These are phyloP conservation scores for Lasioglossum morio DNA, from an alignment of 2,888 invertebrate genomes.

Conservation along the genomic window DNA sequence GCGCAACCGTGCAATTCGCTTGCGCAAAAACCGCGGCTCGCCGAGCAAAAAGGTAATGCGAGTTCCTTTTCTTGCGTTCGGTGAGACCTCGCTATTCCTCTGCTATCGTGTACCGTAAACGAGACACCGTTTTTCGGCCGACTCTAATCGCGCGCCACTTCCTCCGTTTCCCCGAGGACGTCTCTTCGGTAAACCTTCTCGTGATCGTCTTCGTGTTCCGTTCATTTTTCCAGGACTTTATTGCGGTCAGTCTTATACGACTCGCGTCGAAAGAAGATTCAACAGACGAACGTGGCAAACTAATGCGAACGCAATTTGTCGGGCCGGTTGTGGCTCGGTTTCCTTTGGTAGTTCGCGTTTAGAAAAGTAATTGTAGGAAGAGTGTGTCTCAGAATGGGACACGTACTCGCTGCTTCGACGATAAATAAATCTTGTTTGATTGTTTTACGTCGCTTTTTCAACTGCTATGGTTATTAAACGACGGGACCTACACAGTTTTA, in stretches of 20 bases:
- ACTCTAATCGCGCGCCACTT: slow-evolving; percentile 38
- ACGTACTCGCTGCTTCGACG: too few species aligned
- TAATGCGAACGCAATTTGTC: neutral
- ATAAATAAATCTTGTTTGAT: too few species aligned
- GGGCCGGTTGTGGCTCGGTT: neutral
- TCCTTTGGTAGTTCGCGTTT: neutral
- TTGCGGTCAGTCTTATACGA: neutral
- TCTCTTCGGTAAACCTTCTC: neutral
- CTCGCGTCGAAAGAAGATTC: neutral
- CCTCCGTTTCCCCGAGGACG: slow-evolving; percentile 12
- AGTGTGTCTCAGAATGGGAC: neutral
- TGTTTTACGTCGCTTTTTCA: too few species aligned
- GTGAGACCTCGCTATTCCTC: slow-evolving; percentile 9
- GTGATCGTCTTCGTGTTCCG: neutral
- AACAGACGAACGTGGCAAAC: neutral
- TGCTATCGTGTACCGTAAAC: slow-evolving; percentile 23
- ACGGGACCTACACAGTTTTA: too few species aligned
- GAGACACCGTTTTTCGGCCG: slow-evolving; percentile 27
- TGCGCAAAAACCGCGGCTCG: slow-evolving; percentile 39
- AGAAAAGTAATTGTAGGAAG: neutral
- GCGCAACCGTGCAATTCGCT: slow-evolving; percentile 27
- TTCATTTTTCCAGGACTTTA: neutral
- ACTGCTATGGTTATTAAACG: too few species aligned
- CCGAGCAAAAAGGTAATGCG: slow-evolving; percentile 39
- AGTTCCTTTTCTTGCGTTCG: neutral